Conservation (phyloP, 1,140 invertebrate genomes). For the Lordiphosa mommai region DNA sequence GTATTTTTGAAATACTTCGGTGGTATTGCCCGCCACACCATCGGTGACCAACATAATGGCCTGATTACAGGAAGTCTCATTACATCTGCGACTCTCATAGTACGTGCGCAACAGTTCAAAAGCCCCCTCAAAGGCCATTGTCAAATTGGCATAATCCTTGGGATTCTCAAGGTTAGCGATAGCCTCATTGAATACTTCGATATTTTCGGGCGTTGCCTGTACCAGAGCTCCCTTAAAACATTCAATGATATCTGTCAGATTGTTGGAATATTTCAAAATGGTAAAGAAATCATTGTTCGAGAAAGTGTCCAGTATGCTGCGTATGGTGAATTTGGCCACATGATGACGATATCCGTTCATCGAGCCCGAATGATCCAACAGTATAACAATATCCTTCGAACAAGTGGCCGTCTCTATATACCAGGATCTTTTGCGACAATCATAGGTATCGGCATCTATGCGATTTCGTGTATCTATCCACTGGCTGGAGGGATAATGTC, state of each 20-base stretch:
- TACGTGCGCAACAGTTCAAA: slow-evolving; percentile 90
- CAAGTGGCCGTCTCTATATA: slow-evolving; percentile 98
- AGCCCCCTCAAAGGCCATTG: slow-evolving; percentile 90
- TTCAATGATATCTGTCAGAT: slow-evolving; percentile 84
- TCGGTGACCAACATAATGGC: slow-evolving; percentile 99
- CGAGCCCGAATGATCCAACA: slow-evolving; percentile 97
- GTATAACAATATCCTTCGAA: slow-evolving; percentile 97
- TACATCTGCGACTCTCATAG: slow-evolving; percentile 82
- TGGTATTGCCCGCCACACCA: slow-evolving; percentile 94
- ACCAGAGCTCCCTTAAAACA: slow-evolving; percentile 92
- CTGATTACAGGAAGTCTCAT: slow-evolving; percentile 90
- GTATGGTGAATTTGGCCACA: slow-evolving; percentile 86
- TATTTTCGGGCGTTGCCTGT: slow-evolving; percentile 95
- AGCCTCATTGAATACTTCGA: slow-evolving; percentile 87
- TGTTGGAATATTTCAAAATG: slow-evolving; percentile 89
- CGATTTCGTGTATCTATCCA: slow-evolving; percentile 81
- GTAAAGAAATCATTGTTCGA: slow-evolving; percentile 99
- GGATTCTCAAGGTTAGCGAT: slow-evolving; percentile 84
- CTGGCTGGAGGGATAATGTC: slow-evolving; percentile 89
- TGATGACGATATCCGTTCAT: slow-evolving; percentile 93
- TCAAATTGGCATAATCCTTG: slow-evolving; percentile 92
- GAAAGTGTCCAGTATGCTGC: slow-evolving; percentile 94
- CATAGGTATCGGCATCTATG: slow-evolving; percentile 85
- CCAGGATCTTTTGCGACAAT: slow-evolving; percentile 93
- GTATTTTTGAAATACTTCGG: slow-evolving; percentile 91